Evolutionary conservation across 2,888 invertebrate genomes (phyloP).

Genomic region (Parascotia fuliginaria): DNA sequence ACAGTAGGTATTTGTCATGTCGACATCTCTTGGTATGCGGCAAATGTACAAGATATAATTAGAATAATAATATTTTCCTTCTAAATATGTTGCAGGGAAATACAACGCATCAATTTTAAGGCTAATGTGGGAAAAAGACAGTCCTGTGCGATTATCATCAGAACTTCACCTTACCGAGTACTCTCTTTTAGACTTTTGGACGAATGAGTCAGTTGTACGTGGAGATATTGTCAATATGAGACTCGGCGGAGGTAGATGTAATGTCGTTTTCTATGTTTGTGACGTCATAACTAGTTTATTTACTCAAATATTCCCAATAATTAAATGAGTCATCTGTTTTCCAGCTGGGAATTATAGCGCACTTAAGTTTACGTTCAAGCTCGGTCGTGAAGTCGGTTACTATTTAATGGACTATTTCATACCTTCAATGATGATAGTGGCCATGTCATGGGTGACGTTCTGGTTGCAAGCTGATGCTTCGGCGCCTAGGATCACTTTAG

Average conservation of each 20-base stretch:
- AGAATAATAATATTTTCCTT: constrained; percentile 32
- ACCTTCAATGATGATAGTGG: constrained; percentile 94
- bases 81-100: constrained; percentile 87
- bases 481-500: constrained; percentile 92
- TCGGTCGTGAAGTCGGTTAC: constrained; percentile 93
- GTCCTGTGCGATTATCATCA: constrained; percentile 90
- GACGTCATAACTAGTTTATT: constrained; percentile 30
- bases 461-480: constrained; percentile 95
- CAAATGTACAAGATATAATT: constrained; percentile 6
- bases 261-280: constrained; percentile 60
- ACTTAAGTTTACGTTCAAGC: constrained; percentile 91
- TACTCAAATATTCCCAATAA: constrained; percentile 9
- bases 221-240: constrained; percentile 89
- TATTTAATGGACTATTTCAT: constrained; percentile 96
- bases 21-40: constrained; percentile 16
- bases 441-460: constrained; percentile 95
- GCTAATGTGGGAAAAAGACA: constrained; percentile 90
- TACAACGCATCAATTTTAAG: constrained; percentile 91
- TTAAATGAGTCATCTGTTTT: constrained; percentile 48
- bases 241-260: constrained; percentile 89
- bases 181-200: constrained; percentile 89
- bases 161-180: constrained; percentile 94
- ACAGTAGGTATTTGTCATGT: too few relatives aligned
- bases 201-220: constrained; percentile 89
- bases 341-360: constrained; percentile 94